Evolutionary conservation across 1,140 invertebrate genomes (phyloP).

Genomic region (Solen grandis): DNA sequence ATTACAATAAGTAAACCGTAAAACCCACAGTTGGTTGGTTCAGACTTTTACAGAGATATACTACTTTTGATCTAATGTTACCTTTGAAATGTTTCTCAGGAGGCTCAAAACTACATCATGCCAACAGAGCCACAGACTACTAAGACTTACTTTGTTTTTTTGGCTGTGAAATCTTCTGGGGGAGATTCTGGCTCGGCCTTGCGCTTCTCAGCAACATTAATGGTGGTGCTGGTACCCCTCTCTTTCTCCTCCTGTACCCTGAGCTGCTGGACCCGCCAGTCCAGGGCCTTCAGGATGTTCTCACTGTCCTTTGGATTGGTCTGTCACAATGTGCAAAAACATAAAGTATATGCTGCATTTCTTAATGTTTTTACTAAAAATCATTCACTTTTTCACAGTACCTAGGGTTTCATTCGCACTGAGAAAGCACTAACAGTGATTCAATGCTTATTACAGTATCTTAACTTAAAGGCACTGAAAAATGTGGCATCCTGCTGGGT

Average conservation of each 20-base stretch:
- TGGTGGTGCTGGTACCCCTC: constrained; percentile 18
- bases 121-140: no score
- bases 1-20: no score
- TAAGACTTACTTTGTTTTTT: constrained; percentile 74
- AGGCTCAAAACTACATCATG: no score
- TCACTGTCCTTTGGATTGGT: constrained; percentile 90
- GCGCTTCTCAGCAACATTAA: constrained; percentile 65
- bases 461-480: no score
- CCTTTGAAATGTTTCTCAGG: no score
- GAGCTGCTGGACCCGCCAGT: constrained; percentile 83
- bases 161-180: constrained; percentile 65
- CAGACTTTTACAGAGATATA: no score
- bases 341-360: background rate
- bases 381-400: background rate
- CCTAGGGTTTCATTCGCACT: background rate
- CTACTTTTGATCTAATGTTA: no score
- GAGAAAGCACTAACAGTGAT: background rate
- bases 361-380: background rate
- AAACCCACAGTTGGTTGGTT: no score
- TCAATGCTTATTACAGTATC: no score
- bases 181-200: constrained; percentile 71
- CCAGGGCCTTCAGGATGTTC: constrained; percentile 87
- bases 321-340: constrained; percentile 79
- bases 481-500: no score
- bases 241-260: constrained; percentile 65